Evolutionary conservation across 2,888 invertebrate genomes (phyloP).

Genomic region (Diplazon laetatorius): DNA sequence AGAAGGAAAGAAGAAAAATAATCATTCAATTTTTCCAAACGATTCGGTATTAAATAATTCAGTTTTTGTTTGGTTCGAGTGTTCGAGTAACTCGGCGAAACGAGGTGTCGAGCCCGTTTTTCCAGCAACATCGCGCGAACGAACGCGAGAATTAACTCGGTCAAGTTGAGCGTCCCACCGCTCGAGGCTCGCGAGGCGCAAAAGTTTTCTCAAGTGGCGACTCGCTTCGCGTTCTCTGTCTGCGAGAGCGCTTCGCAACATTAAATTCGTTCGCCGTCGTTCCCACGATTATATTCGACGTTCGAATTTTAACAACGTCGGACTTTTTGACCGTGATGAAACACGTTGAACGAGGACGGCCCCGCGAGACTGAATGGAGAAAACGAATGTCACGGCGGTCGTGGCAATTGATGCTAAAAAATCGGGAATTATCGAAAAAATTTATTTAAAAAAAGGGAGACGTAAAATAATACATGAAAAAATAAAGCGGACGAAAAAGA

Average conservation of each 20-base stretch:
- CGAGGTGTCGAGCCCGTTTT: background rate
- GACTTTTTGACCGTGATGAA: conserved; percentile 26
- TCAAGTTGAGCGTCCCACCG: conserved; percentile 56
- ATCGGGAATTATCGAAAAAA: conserved; percentile 21
- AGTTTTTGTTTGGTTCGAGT: background rate
- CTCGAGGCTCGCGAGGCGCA: conserved; percentile 42
- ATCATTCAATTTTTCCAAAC: conserved; percentile 32
- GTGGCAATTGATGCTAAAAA: background rate
- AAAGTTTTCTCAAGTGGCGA: conserved; percentile 50
- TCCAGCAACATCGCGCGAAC: conserved; percentile 16
- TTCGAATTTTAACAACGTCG: conserved; percentile 52
- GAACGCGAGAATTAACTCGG: conserved; percentile 59
- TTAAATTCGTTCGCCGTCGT: conserved; percentile 58
- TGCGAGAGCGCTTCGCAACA: conserved; percentile 45
- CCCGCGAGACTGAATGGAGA: background rate
- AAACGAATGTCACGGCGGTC: conserved; percentile 14
- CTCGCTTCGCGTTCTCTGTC: conserved; percentile 1
- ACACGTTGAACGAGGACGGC: conserved; percentile 5
- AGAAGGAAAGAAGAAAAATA: too few relatives aligned
- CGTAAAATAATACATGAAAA: conserved; percentile 34
- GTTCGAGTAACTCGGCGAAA: background rate
- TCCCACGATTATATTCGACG: conserved; percentile 64
- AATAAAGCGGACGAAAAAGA: conserved; percentile 24
- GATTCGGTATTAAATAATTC: conserved; percentile 34
- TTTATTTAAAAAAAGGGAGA: conserved; percentile 26